Base-by-base conservation (phyloP, 1,140 invertebrate genomes). In the Ephestia elutella region DNA sequence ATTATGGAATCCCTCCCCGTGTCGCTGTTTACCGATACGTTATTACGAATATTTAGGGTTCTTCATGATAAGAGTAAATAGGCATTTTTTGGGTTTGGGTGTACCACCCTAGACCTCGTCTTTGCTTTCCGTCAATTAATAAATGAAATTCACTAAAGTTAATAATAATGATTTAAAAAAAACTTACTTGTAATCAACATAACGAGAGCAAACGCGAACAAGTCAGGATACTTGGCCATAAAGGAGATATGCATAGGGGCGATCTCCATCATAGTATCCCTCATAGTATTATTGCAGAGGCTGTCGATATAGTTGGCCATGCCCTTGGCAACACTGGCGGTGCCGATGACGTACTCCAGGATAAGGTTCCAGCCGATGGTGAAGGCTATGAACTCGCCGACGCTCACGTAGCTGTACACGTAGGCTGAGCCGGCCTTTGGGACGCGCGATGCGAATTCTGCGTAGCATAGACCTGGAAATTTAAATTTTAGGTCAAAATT, bases 301-400 rank as follows among this genome's bases (percentile, higher is more conserved):
- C 93, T 92, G 78, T 99, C 96, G 13, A 99, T 92, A 71, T 98
- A 98, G 54, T 93, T 94, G 74, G 95, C 96, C 75, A 97, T 92
- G 18, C 96, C 97, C 74, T 96, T 92, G 1, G 96, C 97, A n/a
- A 98, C 96, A 66, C 96, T 96, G 5, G 97, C 96, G 0, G 82
- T 87, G 48, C 87, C 87, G 7, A 98, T 96, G 0, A 96, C 93
- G 90, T 97, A 97, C 89, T 97, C 96, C 70, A 97, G 80, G 62
- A 97, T 94, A 25, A 97, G 90, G 90, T 96, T 97, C 96, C 96
- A 97, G 55, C 96, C 96, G 80, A 92, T 95, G 63, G 91, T 93
- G 90, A 91, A 97, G 65, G 91, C 96, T 32, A 89, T 92, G 87
- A 93, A 93, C 82, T 97, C 96, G 5, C 96, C 96, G 5, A 97